These are phyloP conservation scores for Dione vanillae DNA, from an alignment of 2,888 invertebrate genomes.

Conservation along the genomic window DNA sequence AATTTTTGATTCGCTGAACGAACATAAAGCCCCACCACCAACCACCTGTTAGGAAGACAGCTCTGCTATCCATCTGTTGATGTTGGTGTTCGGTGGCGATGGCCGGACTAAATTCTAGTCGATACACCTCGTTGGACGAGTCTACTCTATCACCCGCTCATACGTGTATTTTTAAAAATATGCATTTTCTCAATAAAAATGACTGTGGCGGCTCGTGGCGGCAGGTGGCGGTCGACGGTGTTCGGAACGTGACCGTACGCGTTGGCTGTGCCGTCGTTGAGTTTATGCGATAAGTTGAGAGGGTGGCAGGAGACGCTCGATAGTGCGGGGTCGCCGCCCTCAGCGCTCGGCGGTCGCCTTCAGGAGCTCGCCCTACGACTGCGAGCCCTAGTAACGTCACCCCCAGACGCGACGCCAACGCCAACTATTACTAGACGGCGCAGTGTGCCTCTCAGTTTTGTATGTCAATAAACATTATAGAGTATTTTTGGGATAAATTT, in stretches of 20 bases:
- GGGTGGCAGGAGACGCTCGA: slow-evolving; percentile 39
- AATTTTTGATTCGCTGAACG: too few relatives aligned
- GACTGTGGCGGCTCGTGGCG: background rate
- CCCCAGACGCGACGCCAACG: background rate
- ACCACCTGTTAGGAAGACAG: too few relatives aligned
- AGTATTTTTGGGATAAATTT: background rate
- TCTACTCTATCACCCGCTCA: background rate
- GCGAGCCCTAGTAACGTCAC: background rate
- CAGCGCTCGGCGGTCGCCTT: slow-evolving; percentile 50
- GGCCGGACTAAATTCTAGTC: slow-evolving; percentile 16
- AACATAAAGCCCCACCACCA: too few relatives aligned
- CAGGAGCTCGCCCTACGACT: slow-evolving; percentile 16
- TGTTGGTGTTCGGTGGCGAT: too few relatives aligned
- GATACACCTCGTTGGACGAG: slow-evolving; percentile 9
- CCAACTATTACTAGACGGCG: too few relatives aligned
- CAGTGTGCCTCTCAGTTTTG: too few relatives aligned
- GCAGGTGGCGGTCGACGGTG: background rate
- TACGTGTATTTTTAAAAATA: background rate
- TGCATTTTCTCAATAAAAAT: background rate
- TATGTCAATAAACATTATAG: too few relatives aligned
- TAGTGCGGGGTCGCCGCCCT: slow-evolving; percentile 57
- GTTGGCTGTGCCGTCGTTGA: slow-evolving; percentile 13
- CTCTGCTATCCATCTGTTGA: too few relatives aligned
- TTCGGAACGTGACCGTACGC: slow-evolving; percentile 20
- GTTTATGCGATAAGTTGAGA: slow-evolving; percentile 26